Evolutionary conservation across 2,113 vertebrate species (phyloP), one percentile per base, ranked within the genome.

Genomic region (Anser cygnoides): DNA sequence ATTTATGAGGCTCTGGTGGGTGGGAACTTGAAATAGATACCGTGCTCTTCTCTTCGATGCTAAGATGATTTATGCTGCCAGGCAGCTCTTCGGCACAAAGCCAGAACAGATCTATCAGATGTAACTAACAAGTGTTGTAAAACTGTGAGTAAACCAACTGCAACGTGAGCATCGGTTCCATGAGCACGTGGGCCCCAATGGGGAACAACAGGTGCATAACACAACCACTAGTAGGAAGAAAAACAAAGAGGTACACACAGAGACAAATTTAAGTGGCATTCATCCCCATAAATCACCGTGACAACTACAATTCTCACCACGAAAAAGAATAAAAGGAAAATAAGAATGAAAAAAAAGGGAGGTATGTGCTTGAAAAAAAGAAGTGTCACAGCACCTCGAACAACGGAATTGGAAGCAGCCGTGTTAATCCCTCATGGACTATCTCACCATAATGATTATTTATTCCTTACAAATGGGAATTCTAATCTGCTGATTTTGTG

Each of bases 381-480:
- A 28, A 49, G 46, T 49, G 71, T 84, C 80, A 72, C 44, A 90
- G 65, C 46, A 73, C 77, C 90, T 79, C 0, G 23, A 93, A 87
- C 68, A 96, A 92, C 55, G 84, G 90, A 92, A 94, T 86, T 95
- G 91, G 78, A 96, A 96, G 92, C 92, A 96, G 92, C 81, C 73
- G 29, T 78, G 94, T 87, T 95, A 97, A 97, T 95, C 86, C 92
- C 91, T 94, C 1, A 10, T 67, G 91, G 94, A 91, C 83, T 84
- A 85, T 90, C 93, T 94, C 90, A 81, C 91, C 84, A 94, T 96
- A 94, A 95, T 91, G 83, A 91, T 96, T 95, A 96, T 97, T 97
- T 97, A 97, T 97, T 95, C 87, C 84, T 94, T 94, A 95, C 94
- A 97, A 97, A 96, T 95, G 95, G 93, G 94, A 96, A 96, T 96